These are phyloP conservation scores for Cephalophus harveyi DNA, from an alignment of 2,113 vertebrate genomes.

Conservation along the genomic window DNA sequence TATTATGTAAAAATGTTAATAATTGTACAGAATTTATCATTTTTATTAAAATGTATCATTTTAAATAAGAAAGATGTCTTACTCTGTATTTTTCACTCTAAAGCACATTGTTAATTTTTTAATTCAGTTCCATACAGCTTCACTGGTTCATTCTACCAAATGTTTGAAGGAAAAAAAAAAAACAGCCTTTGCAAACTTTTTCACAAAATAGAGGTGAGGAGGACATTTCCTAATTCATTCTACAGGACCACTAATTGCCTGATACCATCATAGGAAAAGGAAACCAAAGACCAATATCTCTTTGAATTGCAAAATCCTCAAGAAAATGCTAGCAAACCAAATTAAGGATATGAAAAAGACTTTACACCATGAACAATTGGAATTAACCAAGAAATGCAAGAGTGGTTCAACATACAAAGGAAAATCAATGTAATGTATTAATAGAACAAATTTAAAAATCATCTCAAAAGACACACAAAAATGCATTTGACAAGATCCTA, in stretches of 20 bases:
- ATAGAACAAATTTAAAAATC: not conserved
- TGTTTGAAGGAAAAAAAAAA: not conserved
- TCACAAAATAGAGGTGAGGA: not conserved
- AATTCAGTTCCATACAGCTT: not conserved
- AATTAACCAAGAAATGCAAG: not conserved
- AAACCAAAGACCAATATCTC: not conserved
- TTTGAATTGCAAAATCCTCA: not conserved
- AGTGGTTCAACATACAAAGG: not conserved
- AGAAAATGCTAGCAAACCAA: not conserved
- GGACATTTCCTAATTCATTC: not conserved
- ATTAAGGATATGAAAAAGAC: not conserved
- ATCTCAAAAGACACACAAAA: not conserved
- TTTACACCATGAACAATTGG: not conserved
- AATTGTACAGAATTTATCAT: not conserved
- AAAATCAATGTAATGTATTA: not conserved
- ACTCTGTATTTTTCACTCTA: not conserved
- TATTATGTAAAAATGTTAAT: not conserved
- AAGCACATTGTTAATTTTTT: not conserved
- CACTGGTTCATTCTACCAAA: not conserved
- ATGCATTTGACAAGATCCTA: not conserved
- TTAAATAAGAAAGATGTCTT: not conserved
- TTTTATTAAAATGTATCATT: not conserved
- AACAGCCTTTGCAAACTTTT: not conserved
- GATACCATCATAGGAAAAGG: not conserved
- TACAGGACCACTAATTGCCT: not conserved